A percentile compares a stretch with the other conserved stretches of the same genome.
Conservation (phyloP, 2,113 vertebrate species). For the Alligator sinensis region DNA sequence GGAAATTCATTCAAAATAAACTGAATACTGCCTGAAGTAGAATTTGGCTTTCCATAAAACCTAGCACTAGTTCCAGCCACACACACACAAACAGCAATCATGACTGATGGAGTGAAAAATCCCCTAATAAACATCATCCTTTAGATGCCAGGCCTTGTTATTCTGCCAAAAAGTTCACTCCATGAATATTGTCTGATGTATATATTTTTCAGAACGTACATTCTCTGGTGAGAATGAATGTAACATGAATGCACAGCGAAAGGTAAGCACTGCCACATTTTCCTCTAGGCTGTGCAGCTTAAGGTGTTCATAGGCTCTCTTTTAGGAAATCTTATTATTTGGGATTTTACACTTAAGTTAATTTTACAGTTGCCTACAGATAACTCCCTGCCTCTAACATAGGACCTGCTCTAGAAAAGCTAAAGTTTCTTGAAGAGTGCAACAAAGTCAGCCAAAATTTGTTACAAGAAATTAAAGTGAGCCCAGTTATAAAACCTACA, state of each 20-base stretch:
- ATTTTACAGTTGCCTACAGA: slow-evolving; percentile 18
- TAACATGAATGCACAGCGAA: background rate
- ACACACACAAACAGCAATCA: background rate
- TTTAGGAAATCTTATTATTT: background rate
- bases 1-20: slow-evolving; percentile 23
- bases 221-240: background rate
- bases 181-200: background rate
- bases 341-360: background rate
- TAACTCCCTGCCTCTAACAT: background rate
- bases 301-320: background rate
- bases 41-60: background rate
- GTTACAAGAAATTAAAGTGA: background rate
- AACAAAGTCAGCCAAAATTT: slow-evolving; percentile 22
- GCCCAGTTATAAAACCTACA: background rate
- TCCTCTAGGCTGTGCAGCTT: slow-evolving; percentile 7
- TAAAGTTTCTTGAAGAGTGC: background rate
- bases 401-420: background rate
- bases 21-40: background rate
- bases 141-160: background rate
- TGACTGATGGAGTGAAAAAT: background rate
- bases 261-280: background rate
- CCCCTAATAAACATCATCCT: background rate
- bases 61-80: background rate
- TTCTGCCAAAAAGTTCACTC: background rate
- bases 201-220: background rate